phyloP scores from a whole-genome alignment of 2,888 invertebrate species.

The Cynaeus angustus region DNA sequence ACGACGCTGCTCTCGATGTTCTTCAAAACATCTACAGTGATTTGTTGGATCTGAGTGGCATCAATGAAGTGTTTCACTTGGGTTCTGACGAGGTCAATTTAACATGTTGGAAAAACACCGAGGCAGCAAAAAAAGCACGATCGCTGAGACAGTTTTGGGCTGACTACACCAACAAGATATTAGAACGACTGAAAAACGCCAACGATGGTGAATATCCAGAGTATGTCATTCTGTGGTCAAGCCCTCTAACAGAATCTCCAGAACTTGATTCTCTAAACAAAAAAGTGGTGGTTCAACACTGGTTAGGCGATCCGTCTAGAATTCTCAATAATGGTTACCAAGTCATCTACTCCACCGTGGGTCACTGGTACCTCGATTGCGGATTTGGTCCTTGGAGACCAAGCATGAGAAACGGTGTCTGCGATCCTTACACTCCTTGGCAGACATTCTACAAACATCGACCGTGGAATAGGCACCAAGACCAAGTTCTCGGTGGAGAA shows the following conservation, averaged over 20 bases:
- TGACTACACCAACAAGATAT: constrained; percentile 78
- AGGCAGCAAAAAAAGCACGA: constrained; percentile 71
- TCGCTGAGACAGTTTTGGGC: constrained; percentile 83
- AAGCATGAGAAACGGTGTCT: constrained; percentile 79
- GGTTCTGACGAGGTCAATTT: constrained; percentile 86
- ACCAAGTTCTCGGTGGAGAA: constrained; percentile 80
- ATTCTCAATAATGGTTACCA: constrained; percentile 82
- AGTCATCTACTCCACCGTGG: constrained; percentile 86
- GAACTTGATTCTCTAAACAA: constrained; percentile 58
- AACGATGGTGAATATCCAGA: constrained; percentile 73
- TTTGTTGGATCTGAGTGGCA: constrained; percentile 80
- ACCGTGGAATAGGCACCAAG: constrained; percentile 76
- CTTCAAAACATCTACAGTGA: constrained; percentile 84
- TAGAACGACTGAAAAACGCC: constrained; percentile 76
- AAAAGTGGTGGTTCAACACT: constrained; percentile 81
- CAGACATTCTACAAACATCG: constrained; percentile 87
- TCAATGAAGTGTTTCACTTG: constrained; percentile 85
- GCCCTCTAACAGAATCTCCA: constrained; percentile 78
- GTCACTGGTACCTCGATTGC: constrained; percentile 90
- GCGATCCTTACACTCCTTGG: constrained; percentile 89
- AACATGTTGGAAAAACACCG: constrained; percentile 79
- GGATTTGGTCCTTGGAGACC: constrained; percentile 89
- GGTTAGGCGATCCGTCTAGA: constrained; percentile 83
- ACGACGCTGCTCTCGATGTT: constrained; percentile 80
- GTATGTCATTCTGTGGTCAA: constrained; percentile 83